Conservation (phyloP, 2,888 invertebrate genomes). For the Drosophila lacicola region DNA sequence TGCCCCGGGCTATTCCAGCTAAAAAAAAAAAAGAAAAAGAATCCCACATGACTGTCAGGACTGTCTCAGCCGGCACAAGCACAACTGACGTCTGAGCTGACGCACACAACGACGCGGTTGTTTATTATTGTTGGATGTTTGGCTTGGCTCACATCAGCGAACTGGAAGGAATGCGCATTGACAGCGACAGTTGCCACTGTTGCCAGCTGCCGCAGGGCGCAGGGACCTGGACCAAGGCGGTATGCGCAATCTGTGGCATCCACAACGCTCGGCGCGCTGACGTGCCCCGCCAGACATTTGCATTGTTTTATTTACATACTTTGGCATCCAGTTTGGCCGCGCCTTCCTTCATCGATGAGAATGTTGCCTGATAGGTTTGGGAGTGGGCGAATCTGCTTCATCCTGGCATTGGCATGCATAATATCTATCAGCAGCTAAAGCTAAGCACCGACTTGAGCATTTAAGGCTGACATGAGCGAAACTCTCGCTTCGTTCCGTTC, state of each 20-base stretch:
- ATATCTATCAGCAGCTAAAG: slow-evolving; percentile 66
- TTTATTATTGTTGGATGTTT: slow-evolving; percentile 78
- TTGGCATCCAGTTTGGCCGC: slow-evolving; percentile 53
- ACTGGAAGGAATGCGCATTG: slow-evolving; percentile 75
- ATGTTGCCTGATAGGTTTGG: neutral
- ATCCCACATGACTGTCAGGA: slow-evolving; percentile 45
- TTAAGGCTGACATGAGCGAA: slow-evolving; percentile 52
- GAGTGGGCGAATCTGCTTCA: slow-evolving; percentile 1
- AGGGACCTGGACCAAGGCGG: slow-evolving; percentile 5
- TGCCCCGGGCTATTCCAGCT: neutral
- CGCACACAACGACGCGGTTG: slow-evolving; percentile 60
- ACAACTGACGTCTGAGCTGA: slow-evolving; percentile 57
- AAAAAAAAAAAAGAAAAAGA: neutral
- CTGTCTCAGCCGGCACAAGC: slow-evolving; percentile 36
- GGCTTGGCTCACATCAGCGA: slow-evolving; percentile 79
- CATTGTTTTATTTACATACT: slow-evolving; percentile 79
- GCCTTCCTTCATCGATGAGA: slow-evolving; percentile 45
- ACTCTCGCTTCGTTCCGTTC: slow-evolving; percentile 1
- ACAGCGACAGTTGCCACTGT: slow-evolving; percentile 67
- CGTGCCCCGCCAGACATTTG: slow-evolving; percentile 61
- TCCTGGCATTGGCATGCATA: slow-evolving; percentile 45
- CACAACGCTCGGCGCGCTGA: slow-evolving; percentile 14
- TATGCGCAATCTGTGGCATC: slow-evolving; percentile 26
- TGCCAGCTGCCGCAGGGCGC: slow-evolving; percentile 4
- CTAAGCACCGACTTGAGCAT: slow-evolving; percentile 59